phyloP scores from a whole-genome alignment of 2,888 invertebrate species.

The Ophion ellenae region DNA sequence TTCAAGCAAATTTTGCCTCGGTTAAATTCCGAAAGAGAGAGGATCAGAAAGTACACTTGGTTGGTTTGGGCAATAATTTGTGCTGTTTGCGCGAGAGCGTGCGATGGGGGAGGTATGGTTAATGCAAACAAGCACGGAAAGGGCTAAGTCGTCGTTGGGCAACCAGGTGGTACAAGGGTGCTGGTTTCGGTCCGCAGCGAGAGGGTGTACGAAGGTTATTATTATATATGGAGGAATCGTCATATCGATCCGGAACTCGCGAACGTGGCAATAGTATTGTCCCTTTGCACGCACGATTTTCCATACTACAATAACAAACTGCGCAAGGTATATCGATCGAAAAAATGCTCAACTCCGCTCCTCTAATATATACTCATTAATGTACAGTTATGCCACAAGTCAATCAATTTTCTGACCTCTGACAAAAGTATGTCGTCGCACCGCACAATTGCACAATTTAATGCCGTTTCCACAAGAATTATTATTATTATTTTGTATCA shows the following conservation, averaged over 20 bases:
- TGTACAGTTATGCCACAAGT: neutral
- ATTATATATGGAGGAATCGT: constrained; percentile 9
- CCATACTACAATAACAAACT: constrained; percentile 51
- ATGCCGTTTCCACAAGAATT: too few species aligned
- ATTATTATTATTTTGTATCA: too few species aligned
- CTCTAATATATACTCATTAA: neutral
- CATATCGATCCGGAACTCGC: constrained; percentile 51
- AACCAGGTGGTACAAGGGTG: constrained; percentile 30
- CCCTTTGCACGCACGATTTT: constrained; percentile 48
- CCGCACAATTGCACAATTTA: neutral
- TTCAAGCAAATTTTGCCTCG: too few species aligned
- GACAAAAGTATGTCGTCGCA: neutral
- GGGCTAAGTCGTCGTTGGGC: constrained; percentile 14
- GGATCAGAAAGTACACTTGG: too few species aligned
- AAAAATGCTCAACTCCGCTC: constrained; percentile 46
- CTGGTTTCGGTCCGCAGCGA: neutral
- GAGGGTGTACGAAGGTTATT: too few species aligned
- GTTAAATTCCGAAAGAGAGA: too few species aligned
- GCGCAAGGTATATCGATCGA: constrained; percentile 43
- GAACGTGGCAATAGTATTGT: constrained; percentile 51
- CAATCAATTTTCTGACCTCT: neutral
- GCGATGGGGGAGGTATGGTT: neutral
- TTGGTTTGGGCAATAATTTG: constrained; percentile 14
- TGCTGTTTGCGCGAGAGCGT: constrained; percentile 4
- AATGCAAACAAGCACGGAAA: constrained; percentile 33